Conservation (phyloP, 2,888 invertebrate genomes). For the Neria commutata region DNA sequence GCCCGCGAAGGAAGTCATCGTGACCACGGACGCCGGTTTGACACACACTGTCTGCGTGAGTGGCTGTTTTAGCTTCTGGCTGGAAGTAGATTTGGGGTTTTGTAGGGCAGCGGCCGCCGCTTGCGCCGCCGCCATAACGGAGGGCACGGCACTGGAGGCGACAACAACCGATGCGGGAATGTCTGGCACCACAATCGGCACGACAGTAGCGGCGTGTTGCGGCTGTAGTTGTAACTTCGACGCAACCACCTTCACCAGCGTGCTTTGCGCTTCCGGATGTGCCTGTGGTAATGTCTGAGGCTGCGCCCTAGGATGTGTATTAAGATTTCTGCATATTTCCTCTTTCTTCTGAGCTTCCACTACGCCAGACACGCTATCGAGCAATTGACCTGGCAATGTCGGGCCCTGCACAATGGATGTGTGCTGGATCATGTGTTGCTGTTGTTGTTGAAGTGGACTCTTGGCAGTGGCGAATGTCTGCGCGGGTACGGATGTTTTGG, state of each 20-base stretch:
- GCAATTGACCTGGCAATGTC: background rate
- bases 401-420: too few relatives aligned
- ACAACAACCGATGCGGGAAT: conserved; percentile 52
- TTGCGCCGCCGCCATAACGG: conserved; percentile 38
- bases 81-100: conserved; percentile 29
- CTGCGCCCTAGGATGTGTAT: background rate
- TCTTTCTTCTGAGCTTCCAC: background rate
- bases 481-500: conserved; percentile 2
- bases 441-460: background rate
- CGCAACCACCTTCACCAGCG: background rate
- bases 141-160: conserved; percentile 40
- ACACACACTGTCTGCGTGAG: background rate
- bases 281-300: background rate
- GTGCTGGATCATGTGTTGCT: background rate
- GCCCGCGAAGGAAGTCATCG: conserved; percentile 20
- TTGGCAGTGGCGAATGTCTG: background rate
- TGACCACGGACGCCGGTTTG: conserved; percentile 2
- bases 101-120: conserved; percentile 37
- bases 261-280: background rate
- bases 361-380: background rate
- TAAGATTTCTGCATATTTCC: background rate
- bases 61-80: conserved; percentile 14
- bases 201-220: too few relatives aligned
- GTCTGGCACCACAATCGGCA: conserved; percentile 51
- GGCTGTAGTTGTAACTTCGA: too few relatives aligned